Percentiles rank a stretch among this genome's conserved stretches.
Evolutionary conservation across 2,797 vertebrate species (phyloP).

Genomic region (Tangara arthus): DNA sequence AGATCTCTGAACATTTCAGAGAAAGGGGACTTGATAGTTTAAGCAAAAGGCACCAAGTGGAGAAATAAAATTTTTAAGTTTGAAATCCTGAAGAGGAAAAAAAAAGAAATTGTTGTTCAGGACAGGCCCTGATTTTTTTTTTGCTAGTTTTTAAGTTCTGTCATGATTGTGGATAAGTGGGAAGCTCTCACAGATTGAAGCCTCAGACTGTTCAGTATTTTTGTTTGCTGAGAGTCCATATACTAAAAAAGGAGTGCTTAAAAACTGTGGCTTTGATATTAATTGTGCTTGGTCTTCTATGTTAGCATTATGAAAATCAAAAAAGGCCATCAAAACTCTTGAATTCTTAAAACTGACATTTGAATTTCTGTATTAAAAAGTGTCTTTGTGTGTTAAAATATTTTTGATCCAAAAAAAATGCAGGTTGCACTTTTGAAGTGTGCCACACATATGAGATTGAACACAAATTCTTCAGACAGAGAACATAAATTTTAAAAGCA

Average conservation of each 20-base stretch:
- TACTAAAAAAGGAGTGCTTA: background rate
- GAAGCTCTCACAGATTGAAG: background rate
- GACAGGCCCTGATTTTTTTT: background rate
- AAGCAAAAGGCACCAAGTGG: background rate
- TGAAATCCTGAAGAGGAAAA: background rate
- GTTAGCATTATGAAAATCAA: background rate
- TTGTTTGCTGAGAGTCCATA: background rate
- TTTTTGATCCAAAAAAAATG: background rate
- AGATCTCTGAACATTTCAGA: background rate
- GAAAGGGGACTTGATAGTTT: background rate
- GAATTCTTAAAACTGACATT: background rate
- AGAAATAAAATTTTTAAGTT: background rate
- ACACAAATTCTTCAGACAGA: background rate
- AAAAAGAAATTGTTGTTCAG: background rate
- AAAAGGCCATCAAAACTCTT: background rate
- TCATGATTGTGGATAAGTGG: background rate
- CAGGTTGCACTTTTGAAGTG: background rate
- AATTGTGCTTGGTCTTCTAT: background rate
- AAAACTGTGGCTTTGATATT: background rate
- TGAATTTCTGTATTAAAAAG: background rate
- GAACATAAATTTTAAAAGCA: background rate
- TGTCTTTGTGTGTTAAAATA: background rate
- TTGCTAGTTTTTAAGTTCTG: background rate
- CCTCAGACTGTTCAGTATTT: background rate
- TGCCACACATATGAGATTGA: background rate